A percentile compares a stretch with the other conserved stretches of the same genome.
These are phyloP conservation scores for Himalopsyche anomala DNA, from an alignment of 2,888 invertebrate genomes.

Conservation along the genomic window DNA sequence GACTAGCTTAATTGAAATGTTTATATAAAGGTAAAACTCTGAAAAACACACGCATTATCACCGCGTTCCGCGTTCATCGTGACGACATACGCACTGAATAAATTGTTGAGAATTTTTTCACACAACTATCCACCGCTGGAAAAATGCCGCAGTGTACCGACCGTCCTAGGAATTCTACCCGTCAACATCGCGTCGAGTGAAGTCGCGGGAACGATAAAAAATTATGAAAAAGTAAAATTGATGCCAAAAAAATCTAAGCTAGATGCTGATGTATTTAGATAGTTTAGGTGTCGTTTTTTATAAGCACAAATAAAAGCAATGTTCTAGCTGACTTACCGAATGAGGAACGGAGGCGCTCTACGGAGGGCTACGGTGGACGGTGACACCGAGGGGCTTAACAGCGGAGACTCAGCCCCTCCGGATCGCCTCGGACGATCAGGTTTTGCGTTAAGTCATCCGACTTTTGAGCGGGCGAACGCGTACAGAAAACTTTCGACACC, in stretches of 20 bases:
- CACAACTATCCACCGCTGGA: conserved; percentile 25
- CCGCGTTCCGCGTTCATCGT: not conserved
- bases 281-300: not conserved
- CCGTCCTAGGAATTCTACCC: not conserved
- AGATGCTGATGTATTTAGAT: not conserved
- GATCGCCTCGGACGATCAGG: not conserved
- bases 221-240: not conserved
- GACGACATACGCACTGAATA: conserved; percentile 26
- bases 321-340: conserved; percentile 49
- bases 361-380: conserved; percentile 58
- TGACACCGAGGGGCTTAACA: conserved; percentile 66
- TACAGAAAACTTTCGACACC: conserved; percentile 2
- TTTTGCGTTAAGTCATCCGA: too few relatives aligned
- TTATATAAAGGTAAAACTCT: not conserved
- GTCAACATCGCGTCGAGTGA: not conserved
- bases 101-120: not conserved
- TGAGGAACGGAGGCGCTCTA: conserved; percentile 58
- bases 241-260: not conserved
- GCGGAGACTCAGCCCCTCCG: conserved; percentile 68
- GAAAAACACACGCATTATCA: not conserved
- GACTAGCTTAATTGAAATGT: too few relatives aligned
- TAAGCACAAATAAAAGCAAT: conserved; percentile 55
- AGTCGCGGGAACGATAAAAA: not conserved
- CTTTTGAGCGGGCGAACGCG: too few relatives aligned
- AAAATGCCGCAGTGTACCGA: conserved; percentile 23